Base-by-base conservation (phyloP, 1,140 invertebrate genomes). In the Pseudomyrmex flavicornis region DNA sequence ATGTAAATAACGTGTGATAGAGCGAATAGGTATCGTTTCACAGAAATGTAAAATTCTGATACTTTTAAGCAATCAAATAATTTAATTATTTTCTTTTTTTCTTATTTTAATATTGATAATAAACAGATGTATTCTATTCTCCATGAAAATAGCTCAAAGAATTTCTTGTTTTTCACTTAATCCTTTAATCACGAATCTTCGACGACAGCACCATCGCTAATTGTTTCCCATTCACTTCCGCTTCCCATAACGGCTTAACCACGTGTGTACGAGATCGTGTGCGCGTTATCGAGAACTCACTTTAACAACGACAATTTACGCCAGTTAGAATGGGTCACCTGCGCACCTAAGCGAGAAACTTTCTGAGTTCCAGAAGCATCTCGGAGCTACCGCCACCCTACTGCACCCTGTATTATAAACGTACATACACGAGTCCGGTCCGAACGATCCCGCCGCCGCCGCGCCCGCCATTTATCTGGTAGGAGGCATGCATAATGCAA, bases 291-390 rank as follows among this genome's bases (percentile, higher is more conserved):
- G n/a, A 46, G 56, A 22, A 4, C 50, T n/a, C 54, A 68, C 12
- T 86, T 66, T 84, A 88, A 88, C 85, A 58, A 79, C 52, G 69
- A 46, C 75, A 88, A 88, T 88, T 88, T 88, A 88, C 85, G 75
- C 59, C 20, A 70, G 56, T 80, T 80, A 61, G 44, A 70, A 5
- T 44, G 83, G 46, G 83, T 88, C 87, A 88, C 87, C 87, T 88
- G 87, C 72, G 86, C 86, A 77, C 86, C 59, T 75, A 72, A 61
- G 20, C 58, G 65, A 88, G 70, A 68, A 88, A 88, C 86, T 88
- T 87, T n/a, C 59, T 46, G 54, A 63, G 66, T 62, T 20, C 54
- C 48, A 56, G 13, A 35, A 83, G 56, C 68, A 68, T 83, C 73
- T 50, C 59, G 59, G 79, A 68, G 13, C 48, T 26, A 17, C 59